Percentiles rank a stretch among this genome's conserved stretches.
These are phyloP conservation scores for Achroia grisella DNA, from an alignment of 1,140 invertebrate species.

Conservation along the genomic window DNA sequence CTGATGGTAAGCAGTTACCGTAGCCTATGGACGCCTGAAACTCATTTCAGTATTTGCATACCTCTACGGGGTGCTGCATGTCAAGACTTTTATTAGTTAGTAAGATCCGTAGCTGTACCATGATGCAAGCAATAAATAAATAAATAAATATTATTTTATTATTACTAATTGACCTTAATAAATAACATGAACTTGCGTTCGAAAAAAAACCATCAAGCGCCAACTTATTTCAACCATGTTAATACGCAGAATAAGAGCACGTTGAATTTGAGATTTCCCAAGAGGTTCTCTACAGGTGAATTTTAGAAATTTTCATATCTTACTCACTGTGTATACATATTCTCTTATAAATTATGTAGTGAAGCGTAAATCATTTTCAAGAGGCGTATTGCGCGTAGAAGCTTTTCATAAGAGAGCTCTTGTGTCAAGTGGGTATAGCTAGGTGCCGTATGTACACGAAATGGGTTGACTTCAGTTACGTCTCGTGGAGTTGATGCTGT, in stretches of 20 bases:
- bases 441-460: constrained; percentile 14
- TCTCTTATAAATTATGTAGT: constrained; percentile 20
- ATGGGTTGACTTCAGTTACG: constrained; percentile 23
- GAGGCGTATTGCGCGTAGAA: constrained; percentile 26
- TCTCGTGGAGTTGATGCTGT: constrained; percentile 15
- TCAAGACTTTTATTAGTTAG: too few relatives aligned
- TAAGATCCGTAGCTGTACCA: too few relatives aligned
- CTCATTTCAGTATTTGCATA: too few relatives aligned
- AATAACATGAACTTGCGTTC: constrained; percentile 5
- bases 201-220: background rate
- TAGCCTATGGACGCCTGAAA: too few relatives aligned
- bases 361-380: constrained; percentile 27
- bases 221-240: too few relatives aligned
- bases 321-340: constrained; percentile 4
- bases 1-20: too few relatives aligned
- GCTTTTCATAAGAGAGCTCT: constrained; percentile 30
- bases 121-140: too few relatives aligned
- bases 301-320: constrained; percentile 7
- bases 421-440: constrained; percentile 18
- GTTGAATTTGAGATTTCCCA: background rate
- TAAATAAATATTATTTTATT: too few relatives aligned
- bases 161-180: constrained; percentile 40
- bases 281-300: constrained; percentile 1
- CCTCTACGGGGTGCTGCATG: too few relatives aligned
- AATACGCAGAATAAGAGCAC: too few relatives aligned